Conservation (phyloP, 2,113 vertebrate genomes). For the Elachura formosa region DNA sequence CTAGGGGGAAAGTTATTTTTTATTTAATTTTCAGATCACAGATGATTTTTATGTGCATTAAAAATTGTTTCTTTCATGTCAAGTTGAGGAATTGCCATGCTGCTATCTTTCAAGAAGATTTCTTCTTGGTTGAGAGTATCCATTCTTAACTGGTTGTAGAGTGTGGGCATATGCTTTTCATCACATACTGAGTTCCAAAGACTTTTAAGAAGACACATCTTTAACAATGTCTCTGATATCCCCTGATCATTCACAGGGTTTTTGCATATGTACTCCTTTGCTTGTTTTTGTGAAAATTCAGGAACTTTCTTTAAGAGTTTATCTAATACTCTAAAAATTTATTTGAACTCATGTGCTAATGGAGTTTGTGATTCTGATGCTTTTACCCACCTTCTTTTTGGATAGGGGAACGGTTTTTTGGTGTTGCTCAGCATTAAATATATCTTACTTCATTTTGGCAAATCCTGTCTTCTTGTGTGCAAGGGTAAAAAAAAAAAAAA, state of each 20-base stretch:
- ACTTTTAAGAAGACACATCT: neutral
- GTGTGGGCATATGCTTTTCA: neutral
- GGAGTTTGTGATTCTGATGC: neutral
- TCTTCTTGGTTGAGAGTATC: neutral
- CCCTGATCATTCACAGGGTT: neutral
- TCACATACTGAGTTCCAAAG: neutral
- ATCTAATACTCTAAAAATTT: neutral
- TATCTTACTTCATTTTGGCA: neutral
- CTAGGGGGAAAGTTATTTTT: neutral
- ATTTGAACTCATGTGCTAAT: neutral
- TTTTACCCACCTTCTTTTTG: neutral
- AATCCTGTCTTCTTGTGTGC: neutral
- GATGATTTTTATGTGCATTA: neutral
- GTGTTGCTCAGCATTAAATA: neutral
- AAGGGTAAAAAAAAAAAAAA: neutral
- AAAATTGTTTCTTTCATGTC: neutral
- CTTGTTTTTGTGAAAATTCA: neutral
- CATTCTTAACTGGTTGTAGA: neutral
- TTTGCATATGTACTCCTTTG: neutral
- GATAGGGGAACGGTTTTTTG: neutral
- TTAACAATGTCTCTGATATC: neutral
- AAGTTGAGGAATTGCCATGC: neutral
- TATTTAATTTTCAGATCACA: neutral
- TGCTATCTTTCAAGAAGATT: neutral
- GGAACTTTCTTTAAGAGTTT: neutral